These are phyloP conservation scores for Trichogramma dendrolimi DNA, from an alignment of 2,888 invertebrate species.

Conservation along the genomic window DNA sequence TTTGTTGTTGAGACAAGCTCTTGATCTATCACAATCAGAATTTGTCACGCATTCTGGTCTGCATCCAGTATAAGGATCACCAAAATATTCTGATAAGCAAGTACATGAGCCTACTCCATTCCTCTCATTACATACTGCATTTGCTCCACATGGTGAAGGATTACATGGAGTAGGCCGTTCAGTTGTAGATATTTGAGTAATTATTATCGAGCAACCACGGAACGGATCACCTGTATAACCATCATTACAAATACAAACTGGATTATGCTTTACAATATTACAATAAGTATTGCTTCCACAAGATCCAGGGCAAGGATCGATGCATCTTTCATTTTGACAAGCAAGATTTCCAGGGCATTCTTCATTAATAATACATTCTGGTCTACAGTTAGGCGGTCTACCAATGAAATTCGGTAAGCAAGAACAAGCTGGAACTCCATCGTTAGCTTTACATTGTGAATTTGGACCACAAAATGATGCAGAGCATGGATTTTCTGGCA, in stretches of 20 bases:
- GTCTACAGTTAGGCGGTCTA: slow-evolving; percentile 79
- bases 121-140: slow-evolving; percentile 77
- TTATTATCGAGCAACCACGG: slow-evolving; percentile 61
- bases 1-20: slow-evolving; percentile 79
- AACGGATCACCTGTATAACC: slow-evolving; percentile 84
- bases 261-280: slow-evolving; percentile 76
- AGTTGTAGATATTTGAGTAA: slow-evolving; percentile 54
- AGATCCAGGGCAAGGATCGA: slow-evolving; percentile 79
- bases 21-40: slow-evolving; percentile 71
- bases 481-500: slow-evolving; percentile 69
- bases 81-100: slow-evolving; percentile 77
- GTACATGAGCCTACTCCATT: slow-evolving; percentile 80
- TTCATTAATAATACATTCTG: slow-evolving; percentile 79
- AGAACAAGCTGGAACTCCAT: slow-evolving; percentile 75
- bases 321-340: slow-evolving; percentile 76
- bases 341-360: slow-evolving; percentile 81
- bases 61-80: slow-evolving; percentile 83
- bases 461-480: slow-evolving; percentile 83
- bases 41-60: slow-evolving; percentile 82
- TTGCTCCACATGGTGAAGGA: slow-evolving; percentile 82
- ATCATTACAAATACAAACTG: slow-evolving; percentile 74
- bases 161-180: slow-evolving; percentile 68
- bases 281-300: slow-evolving; percentile 78
- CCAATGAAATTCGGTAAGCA: slow-evolving; percentile 76
- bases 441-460: slow-evolving; percentile 74